phyloP scores from a whole-genome alignment of 2,888 invertebrate species.

The Teleogryllus oceanicus region DNA sequence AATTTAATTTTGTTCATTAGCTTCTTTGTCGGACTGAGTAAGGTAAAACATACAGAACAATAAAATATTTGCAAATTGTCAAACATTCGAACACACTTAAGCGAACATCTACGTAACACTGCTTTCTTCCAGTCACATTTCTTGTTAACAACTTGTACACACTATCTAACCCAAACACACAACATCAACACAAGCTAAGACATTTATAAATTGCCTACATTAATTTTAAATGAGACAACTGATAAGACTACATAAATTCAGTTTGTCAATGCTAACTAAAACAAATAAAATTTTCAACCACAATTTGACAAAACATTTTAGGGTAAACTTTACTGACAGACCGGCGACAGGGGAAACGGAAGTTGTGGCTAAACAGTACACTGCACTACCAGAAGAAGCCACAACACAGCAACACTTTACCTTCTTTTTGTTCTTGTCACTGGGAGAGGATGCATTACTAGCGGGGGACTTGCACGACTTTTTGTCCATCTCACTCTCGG shows the following conservation, averaged over 20 bases:
- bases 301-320: not conserved
- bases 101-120: too few species aligned
- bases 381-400: not conserved
- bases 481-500: conserved; percentile 45
- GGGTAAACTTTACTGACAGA: not conserved
- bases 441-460: conserved; percentile 44
- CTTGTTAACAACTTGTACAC: too few species aligned
- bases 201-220: not conserved
- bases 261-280: not conserved
- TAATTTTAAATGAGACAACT: not conserved
- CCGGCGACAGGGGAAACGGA: not conserved
- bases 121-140: too few species aligned
- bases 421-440: conserved; percentile 48
- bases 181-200: not conserved
- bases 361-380: conserved; percentile 10
- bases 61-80: too few species aligned
- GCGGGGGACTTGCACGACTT: conserved; percentile 46
- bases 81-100: too few species aligned
- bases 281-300: not conserved
- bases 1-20: too few species aligned
- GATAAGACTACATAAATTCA: not conserved
- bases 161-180: not conserved
- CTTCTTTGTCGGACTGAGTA: too few species aligned
- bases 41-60: too few species aligned
- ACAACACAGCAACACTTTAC: conserved; percentile 32